phyloP scores from a whole-genome alignment of 2,888 invertebrate species.

The Elegia similella region DNA sequence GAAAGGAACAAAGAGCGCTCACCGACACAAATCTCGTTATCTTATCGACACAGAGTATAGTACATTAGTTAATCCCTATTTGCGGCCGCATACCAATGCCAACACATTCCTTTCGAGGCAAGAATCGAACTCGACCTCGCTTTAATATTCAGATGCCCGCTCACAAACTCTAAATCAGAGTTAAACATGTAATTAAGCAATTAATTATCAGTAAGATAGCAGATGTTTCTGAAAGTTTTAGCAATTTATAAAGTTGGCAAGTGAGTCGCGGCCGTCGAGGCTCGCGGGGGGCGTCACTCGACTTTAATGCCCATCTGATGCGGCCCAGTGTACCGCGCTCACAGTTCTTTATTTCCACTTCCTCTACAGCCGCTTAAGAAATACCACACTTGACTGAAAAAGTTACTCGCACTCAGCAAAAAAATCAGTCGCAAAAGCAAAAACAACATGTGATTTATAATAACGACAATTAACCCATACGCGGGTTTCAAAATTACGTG shows the following conservation, averaged over 20 bases:
- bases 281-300: constrained; percentile 9
- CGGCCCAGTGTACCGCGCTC: background rate
- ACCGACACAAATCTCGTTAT: constrained; percentile 7
- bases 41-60: constrained; percentile 5
- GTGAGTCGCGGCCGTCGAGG: constrained; percentile 6
- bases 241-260: constrained; percentile 19
- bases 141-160: constrained; percentile 5
- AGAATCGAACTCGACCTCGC: constrained; percentile 4
- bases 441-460: background rate
- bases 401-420: background rate
- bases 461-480: background rate
- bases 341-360: background rate
- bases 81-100: background rate
- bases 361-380: background rate
- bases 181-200: constrained; percentile 18
- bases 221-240: constrained; percentile 18
- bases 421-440: background rate
- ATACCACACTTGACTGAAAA: background rate
- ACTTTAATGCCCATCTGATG: background rate
- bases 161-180: constrained; percentile 4
- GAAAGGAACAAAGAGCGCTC: constrained; percentile 4
- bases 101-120: constrained; percentile 1
- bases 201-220: constrained; percentile 18
- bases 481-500: background rate
- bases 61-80: constrained; percentile 8